These are phyloP conservation scores for Mamestra brassicae DNA, from an alignment of 2,888 invertebrate species.

Conservation along the genomic window DNA sequence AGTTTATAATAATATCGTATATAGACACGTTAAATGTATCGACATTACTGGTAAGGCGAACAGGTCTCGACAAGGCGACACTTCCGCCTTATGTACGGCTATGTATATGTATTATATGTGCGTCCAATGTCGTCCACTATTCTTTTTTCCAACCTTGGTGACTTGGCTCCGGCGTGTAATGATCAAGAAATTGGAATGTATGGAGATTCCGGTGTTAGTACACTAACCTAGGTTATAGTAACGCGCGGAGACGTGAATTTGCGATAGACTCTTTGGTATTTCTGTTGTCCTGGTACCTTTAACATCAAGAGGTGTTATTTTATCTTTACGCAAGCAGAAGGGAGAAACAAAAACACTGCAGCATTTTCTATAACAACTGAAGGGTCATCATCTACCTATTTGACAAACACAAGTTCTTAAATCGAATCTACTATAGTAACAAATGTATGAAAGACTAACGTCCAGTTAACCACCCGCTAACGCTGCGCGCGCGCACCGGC, in stretches of 20 bases:
- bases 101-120: conserved; percentile 80
- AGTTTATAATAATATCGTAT: conserved; percentile 61
- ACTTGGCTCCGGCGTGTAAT: conserved; percentile 37
- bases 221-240: not conserved
- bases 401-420: not conserved
- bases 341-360: not conserved
- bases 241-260: not conserved
- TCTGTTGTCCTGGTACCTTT: conserved; percentile 4
- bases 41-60: conserved; percentile 84
- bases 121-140: conserved; percentile 85
- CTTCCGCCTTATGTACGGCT: conserved; percentile 83
- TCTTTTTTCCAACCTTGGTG: conserved; percentile 82
- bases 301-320: not conserved
- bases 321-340: not conserved
- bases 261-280: not conserved
- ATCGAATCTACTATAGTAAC: no score
- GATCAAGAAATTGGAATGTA: conserved; percentile 46
- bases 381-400: not conserved
- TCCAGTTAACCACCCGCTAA: conserved; percentile 45
- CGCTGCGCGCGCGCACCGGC: conserved; percentile 62
- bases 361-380: not conserved
- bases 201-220: conserved; percentile 33
- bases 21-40: conserved; percentile 73
- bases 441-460: conserved; percentile 44
- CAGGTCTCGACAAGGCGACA: conserved; percentile 77